Conservation (phyloP, 2,113 vertebrate genomes). For the Ciconia boyciana region DNA sequence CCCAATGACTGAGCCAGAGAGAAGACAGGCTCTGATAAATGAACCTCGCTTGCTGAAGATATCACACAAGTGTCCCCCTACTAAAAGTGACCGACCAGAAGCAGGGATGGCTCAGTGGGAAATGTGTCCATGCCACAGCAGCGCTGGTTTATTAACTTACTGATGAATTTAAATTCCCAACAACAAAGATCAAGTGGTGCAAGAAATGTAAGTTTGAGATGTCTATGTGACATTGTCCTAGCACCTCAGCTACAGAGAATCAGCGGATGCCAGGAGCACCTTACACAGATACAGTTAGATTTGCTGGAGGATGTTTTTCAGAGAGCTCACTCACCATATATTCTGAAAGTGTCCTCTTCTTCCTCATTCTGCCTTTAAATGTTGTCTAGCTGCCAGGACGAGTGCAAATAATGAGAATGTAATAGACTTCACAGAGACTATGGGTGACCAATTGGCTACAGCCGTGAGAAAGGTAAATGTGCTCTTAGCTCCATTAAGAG, state of each 20-base stretch:
- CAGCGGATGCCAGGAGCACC: not conserved
- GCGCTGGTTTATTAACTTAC: not conserved
- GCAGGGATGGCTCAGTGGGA: not conserved
- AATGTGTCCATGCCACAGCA: accelerated
- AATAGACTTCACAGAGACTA: not conserved
- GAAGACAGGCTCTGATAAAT: not conserved
- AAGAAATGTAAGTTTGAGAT: not conserved
- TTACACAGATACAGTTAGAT: not conserved
- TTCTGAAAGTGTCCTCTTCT: not conserved
- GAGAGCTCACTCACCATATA: not conserved
- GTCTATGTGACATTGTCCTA: not conserved
- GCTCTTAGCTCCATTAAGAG: not conserved
- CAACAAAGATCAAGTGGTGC: not conserved
- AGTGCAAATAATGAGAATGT: not conserved
- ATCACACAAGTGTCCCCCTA: not conserved
- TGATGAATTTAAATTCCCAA: not conserved
- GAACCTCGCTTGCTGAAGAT: not conserved
- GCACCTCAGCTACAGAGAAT: not conserved
- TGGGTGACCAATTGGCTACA: not conserved
- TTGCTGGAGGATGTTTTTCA: not conserved
- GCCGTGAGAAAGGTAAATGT: not conserved
- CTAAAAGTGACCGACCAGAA: not conserved
- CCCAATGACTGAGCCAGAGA: not conserved
- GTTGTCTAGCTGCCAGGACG: not conserved
- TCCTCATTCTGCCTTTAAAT: not conserved